Evolutionary conservation across 2,113 vertebrate genomes (phyloP), one percentile per base, ranked within the genome.

Genomic region (Erpornis zantholeuca): DNA sequence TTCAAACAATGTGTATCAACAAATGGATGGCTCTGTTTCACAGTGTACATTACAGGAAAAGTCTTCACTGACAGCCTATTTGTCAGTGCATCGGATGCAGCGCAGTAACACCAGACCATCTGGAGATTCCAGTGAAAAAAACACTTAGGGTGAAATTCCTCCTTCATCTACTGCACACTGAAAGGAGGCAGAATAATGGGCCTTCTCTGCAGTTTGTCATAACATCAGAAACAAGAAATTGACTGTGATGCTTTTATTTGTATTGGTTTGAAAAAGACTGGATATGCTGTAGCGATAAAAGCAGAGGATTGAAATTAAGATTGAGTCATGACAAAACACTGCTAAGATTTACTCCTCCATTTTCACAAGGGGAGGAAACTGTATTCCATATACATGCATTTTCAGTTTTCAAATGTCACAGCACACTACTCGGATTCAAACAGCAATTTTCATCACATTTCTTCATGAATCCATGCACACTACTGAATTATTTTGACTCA

Each of bases 1-100:
- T 96, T 90, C 64, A 94, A 91, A 95, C 79, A 95, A 88, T 91
- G 90, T 96, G 78, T 95, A 86, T 92, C 95, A 96, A 97, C 94
- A 96, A 93, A 92, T 89, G 82, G 82, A 86, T 91, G 87, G 59
- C 88, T 94, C 95, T 25, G 9, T 93, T 95, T 97, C 94, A 95
- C 94, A 96, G 93, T 93, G 90, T 96, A 96, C 85, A 91, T 96
- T 91, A 86, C 93, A 96, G 82, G 73, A 85, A 86, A 94, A 95
- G 80, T 92, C 94, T 86, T 94, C 66, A 73, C 81, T 94, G 94
- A 86, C 93, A 97, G 93, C 79, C 90, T 97, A 96, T 96, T 97
- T 96, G 94, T 94, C 94, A 96, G 82, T 73, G 94, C 1, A 20
- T 95, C 14, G 12, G 78, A 94, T 96, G 90, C 94, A 94, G 84